Evolutionary conservation across 2,888 invertebrate species (phyloP).

Genomic region (Hirtodrosophila confusa): DNA sequence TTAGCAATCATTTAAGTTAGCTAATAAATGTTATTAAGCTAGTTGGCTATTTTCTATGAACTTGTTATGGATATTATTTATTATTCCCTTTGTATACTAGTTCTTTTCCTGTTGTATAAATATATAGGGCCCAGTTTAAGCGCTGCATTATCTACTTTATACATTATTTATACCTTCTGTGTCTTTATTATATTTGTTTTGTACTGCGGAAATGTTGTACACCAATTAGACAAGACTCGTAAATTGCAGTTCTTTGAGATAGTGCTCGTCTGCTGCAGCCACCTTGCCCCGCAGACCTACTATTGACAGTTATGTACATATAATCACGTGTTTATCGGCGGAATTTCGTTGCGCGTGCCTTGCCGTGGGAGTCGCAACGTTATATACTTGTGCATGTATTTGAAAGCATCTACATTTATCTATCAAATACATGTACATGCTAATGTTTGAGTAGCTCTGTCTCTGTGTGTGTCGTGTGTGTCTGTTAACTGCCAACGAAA

Average conservation of each 20-base stretch:
- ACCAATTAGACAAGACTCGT: conserved; percentile 27
- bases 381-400: not conserved
- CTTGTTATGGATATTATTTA: no score
- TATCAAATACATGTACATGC: conserved; percentile 21
- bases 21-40: no score
- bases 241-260: conserved; percentile 22
- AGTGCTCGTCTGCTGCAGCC: conserved; percentile 20
- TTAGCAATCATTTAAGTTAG: conserved; percentile 4
- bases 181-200: not conserved
- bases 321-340: conserved; percentile 74
- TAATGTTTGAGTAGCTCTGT: conserved; percentile 28
- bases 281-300: conserved; percentile 33
- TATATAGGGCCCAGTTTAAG: not conserved
- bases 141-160: not conserved
- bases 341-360: conserved; percentile 67
- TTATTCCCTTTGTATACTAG: no score
- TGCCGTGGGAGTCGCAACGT: conserved; percentile 45
- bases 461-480: conserved; percentile 39
- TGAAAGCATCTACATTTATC: conserved; percentile 3
- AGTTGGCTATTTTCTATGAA: no score
- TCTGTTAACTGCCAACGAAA: conserved; percentile 34
- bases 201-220: conserved; percentile 23
- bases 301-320: conserved; percentile 53
- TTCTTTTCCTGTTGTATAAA: no score
- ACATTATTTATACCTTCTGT: not conserved